Conservation (phyloP, 2,888 invertebrate genomes). For the Tortrix viridana region DNA sequence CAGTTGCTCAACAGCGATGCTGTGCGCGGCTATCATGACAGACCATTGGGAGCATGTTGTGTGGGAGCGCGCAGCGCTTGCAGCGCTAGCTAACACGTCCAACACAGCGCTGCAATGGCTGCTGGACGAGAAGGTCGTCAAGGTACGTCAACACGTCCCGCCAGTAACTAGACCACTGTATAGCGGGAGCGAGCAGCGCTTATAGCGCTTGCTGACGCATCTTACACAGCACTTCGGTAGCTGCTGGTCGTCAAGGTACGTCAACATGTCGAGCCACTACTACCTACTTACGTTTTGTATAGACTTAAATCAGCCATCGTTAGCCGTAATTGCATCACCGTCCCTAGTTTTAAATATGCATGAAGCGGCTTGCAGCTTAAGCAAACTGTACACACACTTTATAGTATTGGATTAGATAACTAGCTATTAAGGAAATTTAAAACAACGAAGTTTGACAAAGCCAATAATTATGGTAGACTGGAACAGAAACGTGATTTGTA, state of each 20-base stretch:
- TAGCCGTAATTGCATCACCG: not conserved
- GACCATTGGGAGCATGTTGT: slow-evolving; percentile 95
- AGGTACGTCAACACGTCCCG: slow-evolving; percentile 57
- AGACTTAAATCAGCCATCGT: too few relatives aligned
- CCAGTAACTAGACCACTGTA: not conserved
- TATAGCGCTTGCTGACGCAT: not conserved
- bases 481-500: too few relatives aligned
- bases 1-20: slow-evolving; percentile 91
- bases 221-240: not conserved
- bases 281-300: too few relatives aligned
- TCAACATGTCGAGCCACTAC: not conserved
- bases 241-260: not conserved
- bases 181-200: not conserved
- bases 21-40: slow-evolving; percentile 94
- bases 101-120: slow-evolving; percentile 89
- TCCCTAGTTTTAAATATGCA: slow-evolving; percentile 10
- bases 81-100: slow-evolving; percentile 84
- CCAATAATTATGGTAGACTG: too few relatives aligned
- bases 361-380: slow-evolving; percentile 11
- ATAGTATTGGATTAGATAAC: not conserved
- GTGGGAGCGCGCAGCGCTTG: slow-evolving; percentile 88
- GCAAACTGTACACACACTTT: slow-evolving; percentile 1
- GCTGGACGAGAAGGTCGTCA: slow-evolving; percentile 89
- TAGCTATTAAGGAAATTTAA: not conserved
- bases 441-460: too few relatives aligned